phyloP scores from a whole-genome alignment of 1,140 invertebrate genomes.

The Apis cerana region DNA sequence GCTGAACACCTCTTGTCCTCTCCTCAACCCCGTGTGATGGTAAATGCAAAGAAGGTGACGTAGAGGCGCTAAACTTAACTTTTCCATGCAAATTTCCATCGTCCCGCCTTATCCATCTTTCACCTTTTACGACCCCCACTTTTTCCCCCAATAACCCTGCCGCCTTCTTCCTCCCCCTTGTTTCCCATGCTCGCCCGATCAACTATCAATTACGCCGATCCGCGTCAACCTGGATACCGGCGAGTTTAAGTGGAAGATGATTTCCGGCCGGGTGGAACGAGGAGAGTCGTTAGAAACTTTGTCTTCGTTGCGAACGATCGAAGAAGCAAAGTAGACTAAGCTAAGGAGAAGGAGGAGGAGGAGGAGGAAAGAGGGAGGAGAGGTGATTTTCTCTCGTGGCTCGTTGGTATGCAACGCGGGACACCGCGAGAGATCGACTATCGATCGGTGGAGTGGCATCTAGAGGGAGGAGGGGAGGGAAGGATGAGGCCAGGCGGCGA shows the following conservation, averaged over 20 bases:
- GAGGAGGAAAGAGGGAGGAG: not conserved
- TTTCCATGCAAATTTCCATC: constrained; percentile 32
- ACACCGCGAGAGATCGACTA: constrained; percentile 61
- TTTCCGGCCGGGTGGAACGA: constrained; percentile 14
- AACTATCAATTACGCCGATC: constrained; percentile 56
- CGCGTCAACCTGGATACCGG: constrained; percentile 16
- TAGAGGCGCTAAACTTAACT: constrained; percentile 19
- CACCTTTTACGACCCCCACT: constrained; percentile 20
- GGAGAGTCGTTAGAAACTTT: constrained; percentile 55
- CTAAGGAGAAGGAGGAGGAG: not conserved
- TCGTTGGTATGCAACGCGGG: constrained; percentile 63
- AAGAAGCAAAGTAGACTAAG: not conserved
- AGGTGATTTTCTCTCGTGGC: constrained; percentile 57
- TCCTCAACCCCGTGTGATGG: too few species aligned
- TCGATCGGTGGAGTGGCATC: constrained; percentile 46
- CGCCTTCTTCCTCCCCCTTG: not conserved
- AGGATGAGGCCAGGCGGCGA: not conserved
- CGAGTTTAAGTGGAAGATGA: constrained; percentile 41
- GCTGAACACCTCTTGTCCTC: not conserved
- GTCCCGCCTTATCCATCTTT: not conserved
- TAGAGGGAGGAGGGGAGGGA: not conserved
- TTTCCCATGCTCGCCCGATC: constrained; percentile 31
- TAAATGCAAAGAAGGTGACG: not conserved
- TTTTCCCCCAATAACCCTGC: constrained; percentile 29
- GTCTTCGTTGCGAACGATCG: constrained; percentile 28